Evolutionary conservation across 2,113 vertebrate genomes (phyloP).

Genomic region (Blennius ocellaris): DNA sequence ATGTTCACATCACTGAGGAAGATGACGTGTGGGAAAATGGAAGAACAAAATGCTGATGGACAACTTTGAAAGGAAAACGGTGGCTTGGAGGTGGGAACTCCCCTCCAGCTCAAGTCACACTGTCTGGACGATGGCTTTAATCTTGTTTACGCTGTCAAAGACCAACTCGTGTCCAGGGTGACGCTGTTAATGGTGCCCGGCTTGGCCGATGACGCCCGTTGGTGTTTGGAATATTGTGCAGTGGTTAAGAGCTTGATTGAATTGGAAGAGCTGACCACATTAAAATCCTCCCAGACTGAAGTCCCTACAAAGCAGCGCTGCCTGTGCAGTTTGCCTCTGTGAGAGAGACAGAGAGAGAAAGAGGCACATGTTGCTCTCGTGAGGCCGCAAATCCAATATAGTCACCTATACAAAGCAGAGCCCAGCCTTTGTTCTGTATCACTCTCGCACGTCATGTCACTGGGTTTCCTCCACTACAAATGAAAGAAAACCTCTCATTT

Average conservation of each 20-base stretch:
- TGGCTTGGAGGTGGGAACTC: conserved; percentile 45
- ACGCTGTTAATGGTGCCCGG: conserved; percentile 51
- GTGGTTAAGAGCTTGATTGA: conserved; percentile 72
- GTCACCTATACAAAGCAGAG: conserved; percentile 39
- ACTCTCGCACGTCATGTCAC: conserved; percentile 31
- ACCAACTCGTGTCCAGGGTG: conserved; percentile 13
- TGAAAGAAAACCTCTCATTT: conserved; percentile 1
- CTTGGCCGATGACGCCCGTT: conserved; percentile 46
- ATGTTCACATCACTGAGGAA: conserved; percentile 30
- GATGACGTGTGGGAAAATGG: conserved; percentile 45
- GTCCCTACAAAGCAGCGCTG: conserved; percentile 76
- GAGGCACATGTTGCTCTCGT: conserved; percentile 63
- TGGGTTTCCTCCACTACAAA: conserved; percentile 31
- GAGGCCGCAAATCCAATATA: conserved; percentile 50
- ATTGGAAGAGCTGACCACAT: conserved; percentile 79
- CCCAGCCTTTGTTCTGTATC: conserved; percentile 55
- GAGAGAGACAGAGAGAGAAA: conserved; percentile 17
- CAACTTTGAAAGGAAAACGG: conserved; percentile 36
- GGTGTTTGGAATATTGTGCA: conserved; percentile 67
- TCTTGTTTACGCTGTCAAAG: conserved; percentile 38
- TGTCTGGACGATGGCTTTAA: conserved; percentile 17
- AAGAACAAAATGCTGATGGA: conserved; percentile 57
- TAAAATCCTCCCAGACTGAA: conserved; percentile 73
- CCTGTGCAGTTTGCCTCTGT: conserved; percentile 59
- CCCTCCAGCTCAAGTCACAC: conserved; percentile 43